These are phyloP conservation scores for Argya squamiceps DNA, from an alignment of 2,797 vertebrate genomes.

Conservation along the genomic window DNA sequence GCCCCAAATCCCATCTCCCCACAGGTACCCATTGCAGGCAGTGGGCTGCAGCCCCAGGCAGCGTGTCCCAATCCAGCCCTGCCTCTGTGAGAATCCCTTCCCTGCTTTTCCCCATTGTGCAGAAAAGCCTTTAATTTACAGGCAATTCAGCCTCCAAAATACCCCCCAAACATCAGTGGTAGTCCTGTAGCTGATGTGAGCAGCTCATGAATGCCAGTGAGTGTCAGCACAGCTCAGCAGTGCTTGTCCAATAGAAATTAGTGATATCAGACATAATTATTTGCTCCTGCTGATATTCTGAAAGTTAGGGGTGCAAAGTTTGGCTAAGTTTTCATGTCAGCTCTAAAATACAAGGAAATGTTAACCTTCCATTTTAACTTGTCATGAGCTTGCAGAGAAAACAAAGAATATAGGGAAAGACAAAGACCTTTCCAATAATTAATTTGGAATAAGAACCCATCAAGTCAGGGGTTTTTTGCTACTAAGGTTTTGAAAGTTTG, in stretches of 20 bases:
- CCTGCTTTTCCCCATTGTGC: background rate
- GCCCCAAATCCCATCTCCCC: background rate
- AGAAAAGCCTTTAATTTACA: background rate
- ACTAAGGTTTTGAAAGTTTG: background rate
- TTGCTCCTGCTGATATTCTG: background rate
- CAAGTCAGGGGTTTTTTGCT: background rate
- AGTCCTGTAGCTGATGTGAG: background rate
- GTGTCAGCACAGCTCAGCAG: background rate
- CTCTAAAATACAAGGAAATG: background rate
- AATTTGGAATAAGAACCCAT: background rate
- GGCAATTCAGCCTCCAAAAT: background rate
- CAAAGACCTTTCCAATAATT: background rate
- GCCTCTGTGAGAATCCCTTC: background rate
- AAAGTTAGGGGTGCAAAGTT: background rate
- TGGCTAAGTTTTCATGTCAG: background rate
- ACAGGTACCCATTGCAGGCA: fast-evolving
- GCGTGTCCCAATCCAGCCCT: background rate
- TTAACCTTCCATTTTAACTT: background rate
- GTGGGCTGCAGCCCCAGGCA: background rate
- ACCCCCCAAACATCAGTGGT: background rate
- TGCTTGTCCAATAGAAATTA: background rate
- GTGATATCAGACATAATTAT: background rate
- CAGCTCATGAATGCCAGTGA: fast-evolving
- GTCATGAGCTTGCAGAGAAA: background rate
- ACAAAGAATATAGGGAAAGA: background rate